Conservation (phyloP, 2,113 vertebrate species). For the Bettongia penicillata region DNA sequence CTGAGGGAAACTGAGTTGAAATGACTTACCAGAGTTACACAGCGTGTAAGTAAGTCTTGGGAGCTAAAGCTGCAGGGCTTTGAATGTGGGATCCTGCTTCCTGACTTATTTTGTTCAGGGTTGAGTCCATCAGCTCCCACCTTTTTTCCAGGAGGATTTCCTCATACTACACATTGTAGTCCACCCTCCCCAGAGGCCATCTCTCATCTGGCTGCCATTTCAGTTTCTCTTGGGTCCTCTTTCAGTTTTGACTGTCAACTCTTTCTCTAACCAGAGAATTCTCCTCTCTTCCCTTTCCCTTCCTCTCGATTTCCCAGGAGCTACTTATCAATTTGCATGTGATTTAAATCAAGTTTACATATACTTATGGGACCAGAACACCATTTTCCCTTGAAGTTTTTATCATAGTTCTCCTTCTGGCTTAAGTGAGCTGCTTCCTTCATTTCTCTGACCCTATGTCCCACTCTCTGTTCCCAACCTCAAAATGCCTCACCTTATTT, state of each 20-base stretch:
- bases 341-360: not conserved
- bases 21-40: not conserved
- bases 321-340: not conserved
- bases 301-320: not conserved
- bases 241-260: not conserved
- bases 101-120: not conserved
- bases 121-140: not conserved
- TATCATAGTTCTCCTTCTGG: not conserved
- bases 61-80: not conserved
- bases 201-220: not conserved
- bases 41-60: not conserved
- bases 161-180: accelerated
- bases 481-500: not conserved
- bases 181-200: not conserved
- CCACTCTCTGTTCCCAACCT: too few relatives aligned
- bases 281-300: not conserved
- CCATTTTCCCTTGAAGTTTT: not conserved
- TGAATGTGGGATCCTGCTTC: not conserved
- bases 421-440: too few relatives aligned
- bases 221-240: not conserved
- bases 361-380: not conserved
- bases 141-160: not conserved
- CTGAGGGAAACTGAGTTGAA: not conserved
- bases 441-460: not conserved
- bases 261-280: not conserved